A percentile compares a stretch with the other conserved stretches of the same genome.
Evolutionary conservation across 2,113 vertebrate genomes (phyloP).

Genomic region (Lamprotornis superbus): DNA sequence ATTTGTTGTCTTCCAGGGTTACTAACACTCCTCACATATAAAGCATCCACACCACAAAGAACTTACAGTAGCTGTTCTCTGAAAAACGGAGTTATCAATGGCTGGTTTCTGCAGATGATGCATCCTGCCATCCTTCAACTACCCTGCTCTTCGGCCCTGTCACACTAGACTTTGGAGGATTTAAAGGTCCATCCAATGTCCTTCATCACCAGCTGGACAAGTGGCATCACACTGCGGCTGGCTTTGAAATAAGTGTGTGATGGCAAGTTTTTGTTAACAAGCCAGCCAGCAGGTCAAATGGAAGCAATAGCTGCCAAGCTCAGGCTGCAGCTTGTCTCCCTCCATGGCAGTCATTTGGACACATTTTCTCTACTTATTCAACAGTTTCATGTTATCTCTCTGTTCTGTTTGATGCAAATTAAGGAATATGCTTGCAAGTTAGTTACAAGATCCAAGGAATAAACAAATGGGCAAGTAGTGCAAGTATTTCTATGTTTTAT

Average conservation of each 20-base stretch:
- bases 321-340: not conserved
- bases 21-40: not conserved
- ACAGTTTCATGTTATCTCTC: not conserved
- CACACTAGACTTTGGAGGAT: not conserved
- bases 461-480: not conserved
- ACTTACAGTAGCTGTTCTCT: not conserved
- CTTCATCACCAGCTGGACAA: not conserved
- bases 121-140: not conserved
- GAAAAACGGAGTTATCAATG: not conserved
- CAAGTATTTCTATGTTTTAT: not conserved
- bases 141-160: not conserved
- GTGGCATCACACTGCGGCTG: not conserved
- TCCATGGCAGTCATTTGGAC: not conserved
- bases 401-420: not conserved
- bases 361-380: not conserved
- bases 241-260: not conserved
- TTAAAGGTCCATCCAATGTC: not conserved
- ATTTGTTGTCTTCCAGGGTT: not conserved
- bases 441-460: not conserved
- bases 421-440: not conserved
- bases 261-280: not conserved
- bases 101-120: not conserved
- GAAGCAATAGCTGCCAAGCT: not conserved
- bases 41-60: not conserved
- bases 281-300: not conserved